Evolutionary conservation across 2,888 invertebrate genomes (phyloP).

Genomic region (Parnassius glacialis): DNA sequence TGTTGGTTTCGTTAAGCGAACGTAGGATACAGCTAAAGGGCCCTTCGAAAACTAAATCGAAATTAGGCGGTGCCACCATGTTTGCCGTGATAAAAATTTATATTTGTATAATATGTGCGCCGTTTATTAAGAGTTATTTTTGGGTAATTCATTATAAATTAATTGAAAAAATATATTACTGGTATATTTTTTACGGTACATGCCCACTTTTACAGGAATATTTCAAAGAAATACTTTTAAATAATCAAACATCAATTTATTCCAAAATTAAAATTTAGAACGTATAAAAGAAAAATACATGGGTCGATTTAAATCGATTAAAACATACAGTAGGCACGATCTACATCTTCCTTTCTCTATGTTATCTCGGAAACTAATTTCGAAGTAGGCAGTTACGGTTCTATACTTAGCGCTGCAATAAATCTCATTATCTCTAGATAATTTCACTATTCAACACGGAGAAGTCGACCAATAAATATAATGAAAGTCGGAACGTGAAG

Average conservation of each 20-base stretch:
- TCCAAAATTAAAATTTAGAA: too few species aligned
- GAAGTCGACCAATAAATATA: slow-evolving; percentile 32
- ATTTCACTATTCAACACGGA: slow-evolving; percentile 25
- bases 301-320: too few species aligned
- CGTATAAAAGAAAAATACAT: too few species aligned
- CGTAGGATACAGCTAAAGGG: neutral
- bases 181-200: too few species aligned
- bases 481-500: slow-evolving; percentile 37
- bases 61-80: neutral
- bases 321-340: neutral
- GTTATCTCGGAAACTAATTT: slow-evolving; percentile 19
- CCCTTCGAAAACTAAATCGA: neutral
- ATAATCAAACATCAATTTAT: too few species aligned
- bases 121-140: too few species aligned
- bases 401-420: slow-evolving; percentile 25
- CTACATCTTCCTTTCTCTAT: neutral
- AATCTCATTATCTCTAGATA: slow-evolving; percentile 28
- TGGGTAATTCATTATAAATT: too few species aligned
- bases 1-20: slow-evolving; percentile 1
- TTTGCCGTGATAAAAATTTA: neutral
- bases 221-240: too few species aligned
- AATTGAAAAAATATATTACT: too few species aligned
- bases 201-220: too few species aligned
- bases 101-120: too few species aligned
- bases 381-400: slow-evolving; percentile 14